Percentiles rank a stretch among this genome's conserved stretches.
These are phyloP conservation scores for Hypsibius dujardini DNA, from an alignment of 1,140 invertebrate genomes.

Conservation along the genomic window DNA sequence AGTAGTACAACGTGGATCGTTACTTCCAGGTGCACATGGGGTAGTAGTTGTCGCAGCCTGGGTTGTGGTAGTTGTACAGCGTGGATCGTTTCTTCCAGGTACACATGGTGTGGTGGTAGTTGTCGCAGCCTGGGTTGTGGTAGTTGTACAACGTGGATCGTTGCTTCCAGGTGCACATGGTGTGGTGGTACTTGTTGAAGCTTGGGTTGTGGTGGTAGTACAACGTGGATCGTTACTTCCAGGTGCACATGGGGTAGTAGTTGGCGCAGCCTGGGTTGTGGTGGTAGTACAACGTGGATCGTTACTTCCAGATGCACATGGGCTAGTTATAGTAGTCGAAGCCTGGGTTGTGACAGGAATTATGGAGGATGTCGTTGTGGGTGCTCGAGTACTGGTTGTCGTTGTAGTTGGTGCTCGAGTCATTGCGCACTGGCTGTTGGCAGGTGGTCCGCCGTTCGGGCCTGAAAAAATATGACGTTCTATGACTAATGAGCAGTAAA, in stretches of 20 bases:
- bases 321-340: background rate
- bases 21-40: too few species aligned
- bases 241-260: background rate
- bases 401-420: conserved; percentile 3
- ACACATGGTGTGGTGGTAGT: too few species aligned
- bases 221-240: background rate
- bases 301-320: background rate
- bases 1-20: too few species aligned
- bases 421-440: background rate
- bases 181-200: background rate
- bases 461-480: background rate
- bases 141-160: background rate
- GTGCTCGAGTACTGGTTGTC: background rate
- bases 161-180: too few species aligned
- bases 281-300: background rate
- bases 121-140: too few species aligned
- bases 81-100: too few species aligned
- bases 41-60: background rate
- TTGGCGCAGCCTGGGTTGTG: background rate
- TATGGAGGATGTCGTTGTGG: background rate
- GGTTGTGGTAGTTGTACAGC: background rate
- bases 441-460: background rate
- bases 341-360: too few species aligned
- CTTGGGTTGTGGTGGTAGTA: background rate
- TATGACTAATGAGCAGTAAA: too few species aligned